phyloP scores from a whole-genome alignment of 2,888 invertebrate species.

The Netelia inedita region DNA sequence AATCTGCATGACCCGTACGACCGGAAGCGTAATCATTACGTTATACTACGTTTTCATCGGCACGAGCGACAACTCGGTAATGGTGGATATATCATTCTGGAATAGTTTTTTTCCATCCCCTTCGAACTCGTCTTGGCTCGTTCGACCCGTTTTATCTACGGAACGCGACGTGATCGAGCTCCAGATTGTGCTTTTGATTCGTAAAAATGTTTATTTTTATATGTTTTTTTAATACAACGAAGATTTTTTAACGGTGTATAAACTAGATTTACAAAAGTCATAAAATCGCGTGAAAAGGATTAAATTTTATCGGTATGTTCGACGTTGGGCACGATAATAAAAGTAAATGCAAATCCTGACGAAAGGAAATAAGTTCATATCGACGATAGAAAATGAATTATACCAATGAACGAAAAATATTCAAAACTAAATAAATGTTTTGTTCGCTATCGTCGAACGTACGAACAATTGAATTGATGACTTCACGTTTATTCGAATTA shows the following conservation, averaged over 20 bases:
- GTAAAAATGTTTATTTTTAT: constrained; percentile 17
- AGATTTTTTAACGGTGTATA: neutral
- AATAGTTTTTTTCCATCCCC: neutral
- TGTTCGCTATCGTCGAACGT: too few species aligned
- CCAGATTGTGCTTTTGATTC: constrained; percentile 12
- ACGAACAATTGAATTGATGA: neutral
- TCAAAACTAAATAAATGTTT: too few species aligned
- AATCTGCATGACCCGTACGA: too few species aligned
- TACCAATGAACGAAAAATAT: too few species aligned
- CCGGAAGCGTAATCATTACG: too few species aligned
- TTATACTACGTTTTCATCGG: neutral
- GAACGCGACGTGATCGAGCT: neutral
- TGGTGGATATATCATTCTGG: too few species aligned
- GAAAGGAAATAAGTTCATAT: too few species aligned
- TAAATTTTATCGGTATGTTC: too few species aligned
- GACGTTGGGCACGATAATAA: too few species aligned
- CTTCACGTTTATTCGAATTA: neutral
- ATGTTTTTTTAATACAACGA: neutral
- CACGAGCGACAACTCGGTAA: neutral
- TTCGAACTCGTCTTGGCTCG: constrained; percentile 1
- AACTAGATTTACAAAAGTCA: neutral
- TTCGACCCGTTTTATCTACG: constrained; percentile 27
- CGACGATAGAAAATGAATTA: too few species aligned
- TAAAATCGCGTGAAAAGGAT: neutral
- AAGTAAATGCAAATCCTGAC: too few species aligned